Evolutionary conservation across 2,888 invertebrate species (phyloP).

Genomic region (Strigamia maritima): DNA sequence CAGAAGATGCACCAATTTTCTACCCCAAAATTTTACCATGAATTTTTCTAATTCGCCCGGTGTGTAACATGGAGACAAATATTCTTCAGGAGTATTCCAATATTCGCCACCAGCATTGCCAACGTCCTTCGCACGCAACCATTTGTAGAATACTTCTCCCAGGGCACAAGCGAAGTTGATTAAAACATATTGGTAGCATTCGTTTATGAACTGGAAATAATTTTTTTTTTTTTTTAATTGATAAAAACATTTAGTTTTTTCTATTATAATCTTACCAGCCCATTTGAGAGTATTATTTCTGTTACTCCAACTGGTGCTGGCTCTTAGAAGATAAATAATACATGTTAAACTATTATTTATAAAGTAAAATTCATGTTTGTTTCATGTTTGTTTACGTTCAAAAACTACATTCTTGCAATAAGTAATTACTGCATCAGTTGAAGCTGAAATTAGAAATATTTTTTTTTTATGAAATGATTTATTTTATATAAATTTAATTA

Average conservation of each 20-base stretch:
- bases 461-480: too few relatives aligned
- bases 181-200: background rate
- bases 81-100: background rate
- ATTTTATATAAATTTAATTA: too few relatives aligned
- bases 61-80: background rate
- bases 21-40: background rate
- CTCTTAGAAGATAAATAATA: background rate
- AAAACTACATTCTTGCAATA: background rate
- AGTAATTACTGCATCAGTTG: background rate
- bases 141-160: background rate
- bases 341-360: background rate
- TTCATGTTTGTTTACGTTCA: background rate
- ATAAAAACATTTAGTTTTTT: background rate
- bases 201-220: background rate
- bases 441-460: background rate
- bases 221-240: background rate
- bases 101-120: background rate
- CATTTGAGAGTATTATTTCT: background rate
- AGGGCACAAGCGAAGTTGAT: background rate
- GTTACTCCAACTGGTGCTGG: background rate
- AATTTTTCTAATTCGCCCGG: background rate
- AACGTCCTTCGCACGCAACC: background rate
- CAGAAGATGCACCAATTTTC: background rate
- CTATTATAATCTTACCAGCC: background rate
- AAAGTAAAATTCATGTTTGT: background rate